A percentile compares a stretch with the other conserved stretches of the same genome.
Evolutionary conservation across 2,113 vertebrate species (phyloP).

Genomic region (Vicugna pacos): DNA sequence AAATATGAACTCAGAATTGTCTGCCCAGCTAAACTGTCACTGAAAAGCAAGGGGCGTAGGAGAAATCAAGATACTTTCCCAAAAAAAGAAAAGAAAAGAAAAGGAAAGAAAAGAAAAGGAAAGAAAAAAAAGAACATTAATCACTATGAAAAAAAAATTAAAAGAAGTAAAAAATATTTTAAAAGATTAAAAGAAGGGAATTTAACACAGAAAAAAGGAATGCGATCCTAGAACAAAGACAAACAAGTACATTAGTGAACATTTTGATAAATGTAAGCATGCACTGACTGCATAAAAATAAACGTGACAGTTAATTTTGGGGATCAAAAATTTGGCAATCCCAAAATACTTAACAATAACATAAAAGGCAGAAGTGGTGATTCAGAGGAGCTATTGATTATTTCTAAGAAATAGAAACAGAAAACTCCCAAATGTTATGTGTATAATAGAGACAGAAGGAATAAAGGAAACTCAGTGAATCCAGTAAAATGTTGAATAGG

Average conservation of each 20-base stretch:
- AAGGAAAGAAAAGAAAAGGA: neutral
- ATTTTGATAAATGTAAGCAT: neutral
- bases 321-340: neutral
- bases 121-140: neutral
- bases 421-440: neutral
- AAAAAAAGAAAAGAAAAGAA: neutral
- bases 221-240: neutral
- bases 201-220: neutral
- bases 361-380: neutral
- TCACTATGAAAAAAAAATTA: neutral
- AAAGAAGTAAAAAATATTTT: neutral
- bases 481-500: neutral
- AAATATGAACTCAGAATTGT: neutral
- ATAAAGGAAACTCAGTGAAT: neutral
- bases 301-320: neutral
- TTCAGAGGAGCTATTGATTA: neutral
- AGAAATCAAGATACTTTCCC: neutral
- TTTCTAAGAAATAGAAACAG: neutral
- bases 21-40: neutral
- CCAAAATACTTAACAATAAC: neutral
- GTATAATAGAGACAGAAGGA: neutral
- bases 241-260: neutral
- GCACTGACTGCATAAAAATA: neutral
- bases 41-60: neutral
- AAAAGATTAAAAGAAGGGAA: neutral